Evolutionary conservation across 2,888 invertebrate species (phyloP), one percentile per base, ranked within the genome.

Genomic region (Mimachlamys varia): DNA sequence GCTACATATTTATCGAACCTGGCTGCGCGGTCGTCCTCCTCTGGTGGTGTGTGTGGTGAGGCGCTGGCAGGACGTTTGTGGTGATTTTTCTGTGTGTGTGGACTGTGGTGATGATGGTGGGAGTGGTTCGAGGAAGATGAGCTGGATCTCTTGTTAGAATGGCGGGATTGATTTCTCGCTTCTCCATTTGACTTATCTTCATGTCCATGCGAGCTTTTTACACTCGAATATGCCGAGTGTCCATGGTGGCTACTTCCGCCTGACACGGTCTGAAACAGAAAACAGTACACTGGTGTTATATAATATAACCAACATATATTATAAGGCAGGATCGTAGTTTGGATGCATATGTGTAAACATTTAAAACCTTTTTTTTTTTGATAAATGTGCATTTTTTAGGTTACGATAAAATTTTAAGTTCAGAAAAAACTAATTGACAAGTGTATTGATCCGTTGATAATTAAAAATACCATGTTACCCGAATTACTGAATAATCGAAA

Each of bases 41-140:
- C 76, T 33, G 76, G 76, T 33, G 76, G 76, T 12, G 76, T 76
- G 76, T 76, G 76, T 76, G 76, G 76, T 27, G 76, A 76, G 27
- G 76, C 22, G 33, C 22, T 76, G 33, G 76, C 76, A 76, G 76
- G 22, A 13, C 76, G 76, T 12, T 76, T 76, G 76, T 76, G 76
- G 33, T 76, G 76, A 27, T 27, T 76, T 76, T 76, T 76, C 76
- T 76, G 76, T 0, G 33, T 27, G 76, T 76, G 76, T 22, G 76
- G 76, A 76, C 76, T 76, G 7, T 76, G 53, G 53, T 53, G 53
- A 19, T 76, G 76, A 15, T 27, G 76, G 33, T 76, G 76, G 7
- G 76, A 76, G 0, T 76, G 76, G 76, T 76, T 76, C 0, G 76
- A 76, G 12, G 76, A 76, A 1, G 76, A 76, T 76, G 76, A 76